Percentiles rank a stretch among this genome's conserved stretches.
These are phyloP conservation scores for Drosophila punjabiensis DNA, from an alignment of 1,140 invertebrate genomes.

Conservation along the genomic window DNA sequence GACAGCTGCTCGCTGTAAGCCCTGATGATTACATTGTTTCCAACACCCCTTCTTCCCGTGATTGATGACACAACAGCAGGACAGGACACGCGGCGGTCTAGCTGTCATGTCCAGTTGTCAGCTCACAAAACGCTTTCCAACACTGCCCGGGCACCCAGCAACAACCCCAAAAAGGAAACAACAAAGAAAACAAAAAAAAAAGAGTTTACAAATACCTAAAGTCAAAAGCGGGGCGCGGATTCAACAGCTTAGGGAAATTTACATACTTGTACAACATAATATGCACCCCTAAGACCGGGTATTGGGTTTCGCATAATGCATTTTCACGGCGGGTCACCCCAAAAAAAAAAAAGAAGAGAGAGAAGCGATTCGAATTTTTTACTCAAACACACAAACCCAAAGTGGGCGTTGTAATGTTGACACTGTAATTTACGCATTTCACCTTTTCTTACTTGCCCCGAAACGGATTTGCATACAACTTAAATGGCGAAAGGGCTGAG, in stretches of 20 bases:
- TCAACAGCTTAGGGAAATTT: conserved; percentile 75
- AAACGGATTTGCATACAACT: conserved; percentile 68
- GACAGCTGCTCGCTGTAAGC: conserved; percentile 56
- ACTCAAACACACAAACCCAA: conserved; percentile 39
- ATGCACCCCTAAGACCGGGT: conserved; percentile 24
- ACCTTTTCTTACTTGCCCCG: conserved; percentile 47
- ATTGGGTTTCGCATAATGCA: conserved; percentile 78
- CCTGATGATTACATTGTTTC: conserved; percentile 60
- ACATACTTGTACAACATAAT: conserved; percentile 51
- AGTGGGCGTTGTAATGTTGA: conserved; percentile 83
- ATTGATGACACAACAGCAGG: conserved; percentile 22
- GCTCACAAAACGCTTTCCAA: conserved; percentile 32
- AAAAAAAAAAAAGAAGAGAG: background rate
- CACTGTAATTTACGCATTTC: conserved; percentile 83
- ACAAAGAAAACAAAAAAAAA: conserved; percentile 14
- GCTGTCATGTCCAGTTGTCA: conserved; percentile 51
- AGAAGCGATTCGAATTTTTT: conserved; percentile 31
- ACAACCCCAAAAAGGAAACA: conserved; percentile 5
- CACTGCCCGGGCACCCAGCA: conserved; percentile 40
- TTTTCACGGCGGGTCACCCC: conserved; percentile 76
- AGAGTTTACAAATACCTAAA: conserved; percentile 66
- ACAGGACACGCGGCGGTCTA: background rate
- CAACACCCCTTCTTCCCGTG: conserved; percentile 28
- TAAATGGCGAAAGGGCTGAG: conserved; percentile 60
- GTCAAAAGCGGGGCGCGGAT: conserved; percentile 57